Evolutionary conservation across 1,140 invertebrate genomes (phyloP).

Genomic region (Lasaia peninsularis): DNA sequence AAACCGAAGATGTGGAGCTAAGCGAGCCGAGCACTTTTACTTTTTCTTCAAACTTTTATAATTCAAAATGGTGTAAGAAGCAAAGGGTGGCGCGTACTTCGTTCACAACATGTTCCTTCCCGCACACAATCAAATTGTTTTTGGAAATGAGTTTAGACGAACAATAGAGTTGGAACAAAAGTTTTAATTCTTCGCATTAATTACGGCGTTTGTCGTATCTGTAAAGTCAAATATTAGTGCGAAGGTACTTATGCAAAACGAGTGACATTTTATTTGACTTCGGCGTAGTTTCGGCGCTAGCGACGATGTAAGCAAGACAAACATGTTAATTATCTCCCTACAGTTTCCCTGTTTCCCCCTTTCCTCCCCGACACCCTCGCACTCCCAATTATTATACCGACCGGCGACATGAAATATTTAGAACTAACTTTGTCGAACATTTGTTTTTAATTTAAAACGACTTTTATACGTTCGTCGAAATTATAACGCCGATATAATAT

Average conservation of each 20-base stretch:
- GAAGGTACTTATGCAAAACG: slow-evolving; percentile 66
- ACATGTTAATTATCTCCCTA: slow-evolving; percentile 70
- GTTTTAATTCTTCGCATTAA: slow-evolving; percentile 68
- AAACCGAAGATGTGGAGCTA: too few species aligned
- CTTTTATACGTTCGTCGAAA: slow-evolving; percentile 47
- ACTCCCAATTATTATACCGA: slow-evolving; percentile 49
- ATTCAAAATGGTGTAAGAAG: too few species aligned
- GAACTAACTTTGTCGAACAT: slow-evolving; percentile 53
- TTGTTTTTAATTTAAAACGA: slow-evolving; percentile 62
- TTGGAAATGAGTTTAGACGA: slow-evolving; percentile 19
- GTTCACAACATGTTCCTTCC: background rate
- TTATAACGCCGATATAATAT: slow-evolving; percentile 55
- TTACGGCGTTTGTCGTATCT: slow-evolving; percentile 47
- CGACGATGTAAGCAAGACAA: slow-evolving; percentile 73
- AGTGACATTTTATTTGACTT: slow-evolving; percentile 72
- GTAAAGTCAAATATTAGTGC: slow-evolving; percentile 50
- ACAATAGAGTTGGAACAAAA: slow-evolving; percentile 34
- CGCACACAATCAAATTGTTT: slow-evolving; percentile 18
- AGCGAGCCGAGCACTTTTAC: too few species aligned
- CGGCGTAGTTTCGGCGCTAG: slow-evolving; percentile 62
- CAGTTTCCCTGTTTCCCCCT: slow-evolving; percentile 20
- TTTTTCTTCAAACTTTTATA: too few species aligned
- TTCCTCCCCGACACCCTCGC: slow-evolving; percentile 22
- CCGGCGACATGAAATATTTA: slow-evolving; percentile 60
- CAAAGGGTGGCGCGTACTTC: background rate